Base-by-base conservation (phyloP, 2,888 invertebrate species). In the Coronaproctus castanopsis region DNA sequence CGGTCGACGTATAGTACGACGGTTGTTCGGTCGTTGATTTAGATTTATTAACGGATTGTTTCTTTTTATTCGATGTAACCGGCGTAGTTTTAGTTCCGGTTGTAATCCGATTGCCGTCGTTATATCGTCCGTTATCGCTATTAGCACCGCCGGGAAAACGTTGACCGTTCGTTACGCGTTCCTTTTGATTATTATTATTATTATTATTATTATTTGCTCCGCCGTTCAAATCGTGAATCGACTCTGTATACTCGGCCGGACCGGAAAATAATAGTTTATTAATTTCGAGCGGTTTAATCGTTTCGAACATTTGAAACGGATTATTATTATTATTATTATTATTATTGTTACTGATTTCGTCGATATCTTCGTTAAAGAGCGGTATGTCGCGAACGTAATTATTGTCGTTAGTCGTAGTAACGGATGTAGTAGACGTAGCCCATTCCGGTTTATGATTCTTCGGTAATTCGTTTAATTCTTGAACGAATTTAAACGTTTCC, bases 241-340 rank as follows among this genome's bases (percentile, higher is more conserved):
- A 36, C 36, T 36, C 36, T 5, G 36, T 36, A 14, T 36, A 36
- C 36, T 36, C 21, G 20, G 21, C 22, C 50, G 58, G 50, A 21
- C 22, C 49, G 20, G 24, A 51, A 21, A 55, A 55, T 18, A 59
- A 22, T 10, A 55, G 22, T 55, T 59, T 59, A 55, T 59, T 59
- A 22, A 59, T 59, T 24, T 59, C 59, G 2, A 59, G 19, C 8
- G 59, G 59, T 24, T 52, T 59, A 3, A 59, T 55, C 2, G 55
- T 55, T 21, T 59, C 55, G 52, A 55, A 59, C 59, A 59, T 59
- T 21, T 59, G 55, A 20, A 59, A 59, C 14, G 59, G 59, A 22
- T 58, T 48, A 10, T 23, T 5, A 36, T 36, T 36, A n/a, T n/a
- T n/a, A n/a, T n/a, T n/a, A n/a, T n/a, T n/a, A n/a, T n/a, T n/a